phyloP scores from a whole-genome alignment of 2,113 vertebrate species.

The Bucco capensis region DNA sequence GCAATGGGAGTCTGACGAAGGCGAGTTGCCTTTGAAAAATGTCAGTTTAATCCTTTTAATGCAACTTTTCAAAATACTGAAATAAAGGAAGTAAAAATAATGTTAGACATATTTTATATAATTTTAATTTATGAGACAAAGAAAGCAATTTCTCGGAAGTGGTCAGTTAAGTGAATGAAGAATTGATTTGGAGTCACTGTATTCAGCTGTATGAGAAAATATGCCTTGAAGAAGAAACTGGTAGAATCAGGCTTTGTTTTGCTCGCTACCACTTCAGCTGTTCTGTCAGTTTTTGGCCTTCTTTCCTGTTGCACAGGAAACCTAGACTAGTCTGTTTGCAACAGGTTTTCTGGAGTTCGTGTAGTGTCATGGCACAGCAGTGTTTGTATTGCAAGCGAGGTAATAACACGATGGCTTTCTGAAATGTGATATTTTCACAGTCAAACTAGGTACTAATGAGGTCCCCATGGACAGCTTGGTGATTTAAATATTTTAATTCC shows the following conservation, averaged over 20 bases:
- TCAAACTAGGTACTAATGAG: slow-evolving; percentile 37
- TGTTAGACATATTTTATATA: not conserved
- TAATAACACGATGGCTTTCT: not conserved
- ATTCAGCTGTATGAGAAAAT: not conserved
- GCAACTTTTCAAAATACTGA: not conserved
- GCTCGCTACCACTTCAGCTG: not conserved
- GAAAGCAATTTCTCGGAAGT: not conserved
- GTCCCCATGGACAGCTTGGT: not conserved
- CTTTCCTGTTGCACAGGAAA: not conserved
- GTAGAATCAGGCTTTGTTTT: not conserved
- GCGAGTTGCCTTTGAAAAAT: not conserved
- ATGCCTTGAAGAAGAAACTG: not conserved
- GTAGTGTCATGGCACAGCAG: not conserved
- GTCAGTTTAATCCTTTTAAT: not conserved
- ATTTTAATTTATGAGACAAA: not conserved
- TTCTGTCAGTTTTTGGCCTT: not conserved
- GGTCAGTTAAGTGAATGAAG: not conserved
- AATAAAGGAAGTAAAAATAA: not conserved
- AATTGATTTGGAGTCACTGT: not conserved
- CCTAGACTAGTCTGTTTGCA: not conserved
- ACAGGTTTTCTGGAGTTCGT: not conserved
- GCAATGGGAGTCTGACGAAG: not conserved
- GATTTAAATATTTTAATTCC: slow-evolving; percentile 48
- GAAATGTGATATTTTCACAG: slow-evolving; percentile 36
- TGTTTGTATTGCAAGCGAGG: not conserved